These are phyloP conservation scores for Anorthoa munda DNA, from an alignment of 2,888 invertebrate species.

Conservation along the genomic window DNA sequence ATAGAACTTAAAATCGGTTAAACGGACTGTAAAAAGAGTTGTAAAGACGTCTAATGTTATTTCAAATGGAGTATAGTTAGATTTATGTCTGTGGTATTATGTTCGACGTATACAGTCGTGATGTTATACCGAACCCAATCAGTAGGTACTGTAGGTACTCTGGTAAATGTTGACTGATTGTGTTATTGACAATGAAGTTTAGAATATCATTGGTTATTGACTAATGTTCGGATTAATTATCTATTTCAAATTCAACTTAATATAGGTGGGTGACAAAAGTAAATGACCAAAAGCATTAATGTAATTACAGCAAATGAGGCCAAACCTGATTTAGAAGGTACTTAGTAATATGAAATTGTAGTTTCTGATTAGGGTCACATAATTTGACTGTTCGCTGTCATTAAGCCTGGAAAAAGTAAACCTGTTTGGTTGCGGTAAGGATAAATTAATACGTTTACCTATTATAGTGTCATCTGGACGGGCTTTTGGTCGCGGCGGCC, in stretches of 20 bases:
- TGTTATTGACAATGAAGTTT: conserved; percentile 27
- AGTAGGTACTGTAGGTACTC: not conserved
- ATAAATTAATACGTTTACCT: too few species aligned
- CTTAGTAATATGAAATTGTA: conserved; percentile 17
- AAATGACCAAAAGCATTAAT: conserved; percentile 1
- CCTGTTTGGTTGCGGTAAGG: not conserved
- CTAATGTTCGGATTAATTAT: not conserved
- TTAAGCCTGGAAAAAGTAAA: not conserved
- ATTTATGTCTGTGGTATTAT: too few species aligned
- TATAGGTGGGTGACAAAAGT: not conserved
- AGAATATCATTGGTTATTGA: too few species aligned
- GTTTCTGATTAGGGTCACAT: not conserved
- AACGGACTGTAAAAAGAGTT: too few species aligned
- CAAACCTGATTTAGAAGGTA: conserved; percentile 4
- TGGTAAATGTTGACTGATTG: conserved; percentile 2
- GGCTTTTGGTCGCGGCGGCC: too few species aligned
- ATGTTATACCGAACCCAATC: conserved; percentile 2
- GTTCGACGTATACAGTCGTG: too few species aligned
- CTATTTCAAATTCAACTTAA: conserved; percentile 12
- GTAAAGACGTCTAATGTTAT: too few species aligned
- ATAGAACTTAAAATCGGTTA: too few species aligned
- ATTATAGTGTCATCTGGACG: too few species aligned
- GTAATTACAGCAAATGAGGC: conserved; percentile 1
- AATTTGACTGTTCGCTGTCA: not conserved
- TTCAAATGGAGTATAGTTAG: too few species aligned